Percentiles rank a stretch among this genome's conserved stretches.
Evolutionary conservation across 2,888 invertebrate species (phyloP).

Genomic region (Notodonta dromedarius): DNA sequence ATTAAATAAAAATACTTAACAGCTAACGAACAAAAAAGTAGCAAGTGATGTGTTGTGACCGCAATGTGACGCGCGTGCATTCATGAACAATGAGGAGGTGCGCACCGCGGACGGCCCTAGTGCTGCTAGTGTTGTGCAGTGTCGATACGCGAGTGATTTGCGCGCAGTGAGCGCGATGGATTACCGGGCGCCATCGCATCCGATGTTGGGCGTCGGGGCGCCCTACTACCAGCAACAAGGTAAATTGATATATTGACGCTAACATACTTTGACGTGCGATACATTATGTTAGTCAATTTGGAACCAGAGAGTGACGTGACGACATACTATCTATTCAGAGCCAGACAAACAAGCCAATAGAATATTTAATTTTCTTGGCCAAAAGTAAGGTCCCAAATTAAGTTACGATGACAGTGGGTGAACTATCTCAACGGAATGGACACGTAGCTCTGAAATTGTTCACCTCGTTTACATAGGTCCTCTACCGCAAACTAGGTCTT

Average conservation of each 20-base stretch:
- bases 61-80: neutral
- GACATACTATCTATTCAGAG: no score
- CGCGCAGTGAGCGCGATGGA: constrained; percentile 66
- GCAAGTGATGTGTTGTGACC: neutral
- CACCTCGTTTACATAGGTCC: no score
- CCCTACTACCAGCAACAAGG: constrained; percentile 77
- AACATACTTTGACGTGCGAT: no score
- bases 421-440: no score
- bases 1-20: neutral
- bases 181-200: constrained; percentile 71
- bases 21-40: neutral
- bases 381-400: no score
- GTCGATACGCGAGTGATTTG: constrained; percentile 51
- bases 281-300: no score
- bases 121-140: constrained; percentile 37
- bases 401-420: no score
- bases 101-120: constrained; percentile 11
- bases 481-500: no score
- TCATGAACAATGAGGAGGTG: neutral
- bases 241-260: constrained; percentile 32
- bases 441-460: no score
- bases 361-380: no score
- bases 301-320: no score
- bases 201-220: constrained; percentile 68
- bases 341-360: no score